These are phyloP conservation scores for Xylota sylvarum DNA, from an alignment of 2,888 invertebrate genomes.

Conservation along the genomic window DNA sequence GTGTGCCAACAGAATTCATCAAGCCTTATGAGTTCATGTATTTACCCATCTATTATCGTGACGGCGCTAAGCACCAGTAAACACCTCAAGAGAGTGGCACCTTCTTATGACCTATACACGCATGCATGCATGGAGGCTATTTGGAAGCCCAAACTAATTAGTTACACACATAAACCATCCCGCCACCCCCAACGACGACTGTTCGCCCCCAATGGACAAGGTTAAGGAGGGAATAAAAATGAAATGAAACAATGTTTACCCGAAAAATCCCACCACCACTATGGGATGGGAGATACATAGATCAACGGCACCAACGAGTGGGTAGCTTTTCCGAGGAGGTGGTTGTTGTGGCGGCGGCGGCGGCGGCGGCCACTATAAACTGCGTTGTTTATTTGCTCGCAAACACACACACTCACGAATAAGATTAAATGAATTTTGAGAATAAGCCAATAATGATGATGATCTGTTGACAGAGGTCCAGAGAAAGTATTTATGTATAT, in stretches of 20 bases:
- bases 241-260: slow-evolving; percentile 23
- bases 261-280: slow-evolving; percentile 28
- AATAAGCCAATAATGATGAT: slow-evolving; percentile 37
- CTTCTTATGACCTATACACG: not conserved
- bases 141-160: slow-evolving; percentile 51
- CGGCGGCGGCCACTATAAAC: not conserved
- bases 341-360: slow-evolving; percentile 6
- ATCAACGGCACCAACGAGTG: slow-evolving; percentile 17
- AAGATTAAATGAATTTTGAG: slow-evolving; percentile 26
- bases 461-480: slow-evolving; percentile 43
- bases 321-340: not conserved
- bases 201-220: slow-evolving; percentile 10
- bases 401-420: not conserved
- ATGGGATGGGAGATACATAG: not conserved
- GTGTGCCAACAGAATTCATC: slow-evolving; percentile 7
- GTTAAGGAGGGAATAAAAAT: slow-evolving; percentile 29
- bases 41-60: slow-evolving; percentile 35
- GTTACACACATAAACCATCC: slow-evolving; percentile 29
- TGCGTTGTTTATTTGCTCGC: not conserved
- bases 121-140: not conserved
- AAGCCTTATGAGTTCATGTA: slow-evolving; percentile 20
- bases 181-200: not conserved
- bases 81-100: slow-evolving; percentile 43
- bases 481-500: slow-evolving; percentile 23
- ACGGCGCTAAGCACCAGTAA: slow-evolving; percentile 27